Base-by-base conservation (phyloP, 2,113 vertebrate species). In the Antennarius striatus region DNA sequence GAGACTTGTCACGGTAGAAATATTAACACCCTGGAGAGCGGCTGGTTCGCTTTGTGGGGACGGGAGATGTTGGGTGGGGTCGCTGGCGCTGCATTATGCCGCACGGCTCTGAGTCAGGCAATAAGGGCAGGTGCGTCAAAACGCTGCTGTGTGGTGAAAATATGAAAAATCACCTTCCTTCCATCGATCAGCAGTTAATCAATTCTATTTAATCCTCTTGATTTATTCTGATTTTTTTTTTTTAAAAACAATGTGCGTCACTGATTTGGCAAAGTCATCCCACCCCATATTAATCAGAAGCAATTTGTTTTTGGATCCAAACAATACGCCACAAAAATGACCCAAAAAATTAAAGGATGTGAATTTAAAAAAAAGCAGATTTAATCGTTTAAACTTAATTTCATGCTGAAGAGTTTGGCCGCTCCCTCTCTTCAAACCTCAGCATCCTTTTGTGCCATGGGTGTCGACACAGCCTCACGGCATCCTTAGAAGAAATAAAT, bases 81-180 rank as follows among this genome's bases (percentile, higher is more conserved):
- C 91, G 89, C 81, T 88, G 77, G 81, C 80, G 80, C 92, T 91
- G 92, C 92, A 93, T 93, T 92, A 92, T 92, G 91, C 91, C 83
- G 90, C 85, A 68, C 87, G 87, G 74, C 88, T 79, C 56, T 85
- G 90, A 83, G 84, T 83, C 81, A 89, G 82, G 82, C 77, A 45
- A 10, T 15, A 46, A 75, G 72, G 54, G 81, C 90, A 91, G 90
- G 87, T 92, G 92, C 90, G 63, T 78, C 90, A 3, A 51, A 54
- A 74, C 16, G 43, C 46, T 72, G 71, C 77, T 62, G 48, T 42
- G n/a, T 3, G 16, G 47, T 17, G 7, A 22, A 5, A 15, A 4
- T 1, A 9, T 12, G 13, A 56, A 53, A 49, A 16, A 48, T 4
- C 36, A 10, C 29, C 10, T 7, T 16, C 12, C 6, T 32, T 4